phyloP scores from a whole-genome alignment of 2,113 vertebrate genomes.

The Pseudopodoces humilis region DNA sequence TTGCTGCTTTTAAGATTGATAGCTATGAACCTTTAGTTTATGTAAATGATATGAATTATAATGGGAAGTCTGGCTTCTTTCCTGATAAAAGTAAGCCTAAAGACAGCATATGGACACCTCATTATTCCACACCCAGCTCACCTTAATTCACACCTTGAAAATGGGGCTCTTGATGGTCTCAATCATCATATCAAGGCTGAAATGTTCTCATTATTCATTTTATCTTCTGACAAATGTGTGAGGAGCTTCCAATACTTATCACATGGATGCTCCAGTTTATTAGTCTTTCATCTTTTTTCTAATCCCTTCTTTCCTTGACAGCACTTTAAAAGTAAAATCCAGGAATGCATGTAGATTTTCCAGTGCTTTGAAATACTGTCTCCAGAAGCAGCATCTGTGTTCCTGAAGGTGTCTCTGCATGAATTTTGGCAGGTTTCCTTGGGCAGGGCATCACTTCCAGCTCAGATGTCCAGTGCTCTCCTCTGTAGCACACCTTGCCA shows the following conservation, averaged over 20 bases:
- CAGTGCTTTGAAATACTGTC: rapidly evolving
- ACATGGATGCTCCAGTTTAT: neutral
- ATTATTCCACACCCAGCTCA: neutral
- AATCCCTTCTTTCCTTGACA: neutral
- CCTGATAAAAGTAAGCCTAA: neutral
- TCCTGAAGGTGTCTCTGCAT: rapidly evolving
- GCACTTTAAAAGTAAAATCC: neutral
- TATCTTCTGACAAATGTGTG: neutral
- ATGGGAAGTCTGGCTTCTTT: neutral
- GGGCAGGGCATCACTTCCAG: neutral
- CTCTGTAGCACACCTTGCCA: neutral
- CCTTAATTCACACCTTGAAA: neutral
- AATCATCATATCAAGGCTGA: neutral
- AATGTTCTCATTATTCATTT: neutral
- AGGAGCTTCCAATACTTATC: neutral
- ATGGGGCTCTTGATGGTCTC: neutral
- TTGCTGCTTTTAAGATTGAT: neutral
- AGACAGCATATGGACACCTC: neutral
- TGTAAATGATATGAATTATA: neutral
- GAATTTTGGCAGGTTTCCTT: neutral
- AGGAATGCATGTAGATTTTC: neutral
- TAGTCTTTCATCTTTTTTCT: neutral
- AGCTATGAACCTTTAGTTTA: neutral
- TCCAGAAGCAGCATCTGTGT: neutral
- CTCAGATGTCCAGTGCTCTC: neutral